Percentiles rank a stretch among this genome's conserved stretches.
Conservation (phyloP, 2,113 vertebrate genomes). For the Thamnaconus septentrionalis region DNA sequence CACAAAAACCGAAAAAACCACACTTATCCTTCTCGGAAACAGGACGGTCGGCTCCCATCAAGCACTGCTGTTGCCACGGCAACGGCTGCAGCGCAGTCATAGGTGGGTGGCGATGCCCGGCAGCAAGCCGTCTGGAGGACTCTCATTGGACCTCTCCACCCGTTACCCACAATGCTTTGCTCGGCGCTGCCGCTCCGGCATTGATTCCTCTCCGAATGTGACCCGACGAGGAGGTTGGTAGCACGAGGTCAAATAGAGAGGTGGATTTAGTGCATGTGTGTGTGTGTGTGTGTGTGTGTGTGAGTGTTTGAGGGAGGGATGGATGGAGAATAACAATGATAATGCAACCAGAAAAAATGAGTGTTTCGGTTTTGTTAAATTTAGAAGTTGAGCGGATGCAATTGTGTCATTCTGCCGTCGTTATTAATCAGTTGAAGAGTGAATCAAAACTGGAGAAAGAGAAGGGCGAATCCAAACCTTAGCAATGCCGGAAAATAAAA, state of each 20-base stretch:
- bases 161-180: constrained; percentile 63
- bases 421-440: background rate
- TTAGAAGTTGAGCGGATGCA: background rate
- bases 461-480: too few relatives aligned
- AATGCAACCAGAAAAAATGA: too few relatives aligned
- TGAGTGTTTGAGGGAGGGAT: too few relatives aligned
- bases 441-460: background rate
- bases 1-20: constrained; percentile 2
- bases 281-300: constrained; percentile 5
- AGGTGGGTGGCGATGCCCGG: constrained; percentile 66
- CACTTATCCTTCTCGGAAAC: constrained; percentile 26
- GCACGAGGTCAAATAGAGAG: constrained; percentile 40
- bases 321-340: too few relatives aligned
- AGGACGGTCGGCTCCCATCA: constrained; percentile 46
- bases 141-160: constrained; percentile 67
- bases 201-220: constrained; percentile 16
- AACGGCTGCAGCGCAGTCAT: constrained; percentile 63
- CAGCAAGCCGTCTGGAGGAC: constrained; percentile 62
- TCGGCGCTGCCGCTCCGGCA: background rate
- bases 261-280: constrained; percentile 5
- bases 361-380: background rate
- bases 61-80: constrained; percentile 67
- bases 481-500: too few relatives aligned
- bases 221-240: constrained; percentile 30
- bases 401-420: background rate